Conservation (phyloP, 1,140 invertebrate genomes). For the Charaxes varanes region DNA sequence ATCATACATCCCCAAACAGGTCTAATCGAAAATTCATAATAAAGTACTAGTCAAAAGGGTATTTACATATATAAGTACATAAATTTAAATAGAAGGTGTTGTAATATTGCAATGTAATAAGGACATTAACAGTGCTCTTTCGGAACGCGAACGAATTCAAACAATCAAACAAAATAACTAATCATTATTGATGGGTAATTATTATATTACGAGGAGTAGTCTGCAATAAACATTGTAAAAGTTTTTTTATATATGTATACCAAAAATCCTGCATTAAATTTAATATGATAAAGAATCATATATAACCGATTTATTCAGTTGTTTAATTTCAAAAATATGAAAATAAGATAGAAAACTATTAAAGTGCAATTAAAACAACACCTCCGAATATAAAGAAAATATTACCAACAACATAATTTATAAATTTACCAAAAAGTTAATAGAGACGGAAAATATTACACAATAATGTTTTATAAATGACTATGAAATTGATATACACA, state of each 20-base stretch:
- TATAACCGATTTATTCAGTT: no score
- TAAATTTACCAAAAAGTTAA: conserved; percentile 9
- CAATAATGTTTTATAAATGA: conserved; percentile 17
- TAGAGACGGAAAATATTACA: conserved; percentile 8
- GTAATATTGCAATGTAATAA: neutral
- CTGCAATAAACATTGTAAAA: no score
- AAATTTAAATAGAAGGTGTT: neutral
- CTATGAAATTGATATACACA: conserved; percentile 23
- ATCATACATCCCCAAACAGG: neutral
- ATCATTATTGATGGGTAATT: no score
- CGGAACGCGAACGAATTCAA: no score
- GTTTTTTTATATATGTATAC: no score
- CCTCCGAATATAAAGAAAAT: conserved; percentile 11
- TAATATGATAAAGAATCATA: no score
- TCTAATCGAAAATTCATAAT: conserved; percentile 13
- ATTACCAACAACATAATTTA: conserved; percentile 16
- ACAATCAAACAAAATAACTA: no score
- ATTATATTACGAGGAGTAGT: no score
- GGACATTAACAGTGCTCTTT: neutral
- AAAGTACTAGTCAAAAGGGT: conserved; percentile 11
- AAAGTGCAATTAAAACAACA: conserved; percentile 9
- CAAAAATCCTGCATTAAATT: no score
- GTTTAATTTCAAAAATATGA: no score
- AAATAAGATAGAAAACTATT: no score
- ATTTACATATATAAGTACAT: conserved; percentile 17